Conservation (phyloP, 92 coral and sea anemone genomes). For the Porites rus region DNA sequence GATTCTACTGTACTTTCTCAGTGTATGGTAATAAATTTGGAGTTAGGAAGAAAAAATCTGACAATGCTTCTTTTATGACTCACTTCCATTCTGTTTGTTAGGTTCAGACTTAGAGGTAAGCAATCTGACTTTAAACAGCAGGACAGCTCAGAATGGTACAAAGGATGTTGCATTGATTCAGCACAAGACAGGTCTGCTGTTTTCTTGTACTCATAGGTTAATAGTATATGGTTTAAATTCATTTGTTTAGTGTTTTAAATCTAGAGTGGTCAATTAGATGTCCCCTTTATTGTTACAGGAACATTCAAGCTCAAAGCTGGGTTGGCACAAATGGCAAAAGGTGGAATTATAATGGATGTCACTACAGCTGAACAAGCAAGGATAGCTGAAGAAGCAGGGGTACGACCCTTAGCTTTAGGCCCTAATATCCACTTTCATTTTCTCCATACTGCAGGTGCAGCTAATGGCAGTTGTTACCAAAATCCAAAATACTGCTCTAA, state of each 20-base stretch:
- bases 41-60: too few relatives aligned
- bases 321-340: conserved; percentile 98
- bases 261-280: too few relatives aligned
- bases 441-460: not conserved
- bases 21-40: too few relatives aligned
- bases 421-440: not conserved
- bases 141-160: conserved; percentile 29
- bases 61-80: not conserved
- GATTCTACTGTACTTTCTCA: too few relatives aligned
- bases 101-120: conserved; percentile 74
- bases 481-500: too few relatives aligned
- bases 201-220: too few relatives aligned
- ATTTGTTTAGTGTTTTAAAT: not conserved
- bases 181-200: conserved; percentile 74
- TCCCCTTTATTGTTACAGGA: conserved; percentile 54
- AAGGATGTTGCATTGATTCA: conserved; percentile 45
- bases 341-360: conserved; percentile 99
- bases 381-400: conserved; percentile 97
- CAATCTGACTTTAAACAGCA: conserved; percentile 68
- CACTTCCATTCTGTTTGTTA: not conserved
- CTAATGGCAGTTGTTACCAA: too few relatives aligned
- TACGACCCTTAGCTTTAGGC: conserved; percentile 8
- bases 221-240: too few relatives aligned
- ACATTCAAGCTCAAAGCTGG: conserved; percentile 98
- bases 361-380: conserved; percentile 93